Conservation (phyloP, 2,797 vertebrate genomes). For the Tapera naevia region DNA sequence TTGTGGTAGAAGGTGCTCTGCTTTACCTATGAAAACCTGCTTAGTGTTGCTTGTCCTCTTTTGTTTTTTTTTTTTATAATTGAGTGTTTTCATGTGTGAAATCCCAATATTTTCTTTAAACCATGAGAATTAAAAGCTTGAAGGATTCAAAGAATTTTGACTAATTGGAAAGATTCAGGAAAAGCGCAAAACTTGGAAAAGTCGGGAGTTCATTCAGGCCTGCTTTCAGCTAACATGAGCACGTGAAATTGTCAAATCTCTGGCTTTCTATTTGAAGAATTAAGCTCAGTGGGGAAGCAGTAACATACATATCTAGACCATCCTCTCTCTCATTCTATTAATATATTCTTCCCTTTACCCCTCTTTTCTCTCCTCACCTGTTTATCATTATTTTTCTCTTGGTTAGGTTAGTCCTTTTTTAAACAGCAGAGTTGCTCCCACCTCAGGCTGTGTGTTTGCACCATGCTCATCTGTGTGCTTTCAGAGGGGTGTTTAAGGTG, state of each 20-base stretch:
- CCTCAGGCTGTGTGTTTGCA: background rate
- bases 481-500: background rate
- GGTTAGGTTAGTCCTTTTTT: background rate
- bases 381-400: background rate
- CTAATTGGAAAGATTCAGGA: background rate
- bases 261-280: background rate
- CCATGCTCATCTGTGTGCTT: background rate
- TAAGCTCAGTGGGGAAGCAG: background rate
- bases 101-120: constrained; percentile 27
- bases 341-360: background rate
- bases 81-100: constrained; percentile 39
- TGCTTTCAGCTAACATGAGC: background rate
- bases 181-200: background rate
- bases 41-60: constrained; percentile 12
- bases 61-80: constrained; percentile 35
- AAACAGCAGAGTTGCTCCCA: background rate
- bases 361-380: background rate
- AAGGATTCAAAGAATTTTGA: background rate
- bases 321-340: background rate
- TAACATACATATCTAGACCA: background rate
- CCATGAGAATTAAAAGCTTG: background rate
- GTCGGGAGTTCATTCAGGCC: background rate
- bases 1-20: background rate
- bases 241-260: background rate
- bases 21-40: background rate